Base-by-base conservation (phyloP, 2,888 invertebrate species). In the Nematopogon swammerdamellus region DNA sequence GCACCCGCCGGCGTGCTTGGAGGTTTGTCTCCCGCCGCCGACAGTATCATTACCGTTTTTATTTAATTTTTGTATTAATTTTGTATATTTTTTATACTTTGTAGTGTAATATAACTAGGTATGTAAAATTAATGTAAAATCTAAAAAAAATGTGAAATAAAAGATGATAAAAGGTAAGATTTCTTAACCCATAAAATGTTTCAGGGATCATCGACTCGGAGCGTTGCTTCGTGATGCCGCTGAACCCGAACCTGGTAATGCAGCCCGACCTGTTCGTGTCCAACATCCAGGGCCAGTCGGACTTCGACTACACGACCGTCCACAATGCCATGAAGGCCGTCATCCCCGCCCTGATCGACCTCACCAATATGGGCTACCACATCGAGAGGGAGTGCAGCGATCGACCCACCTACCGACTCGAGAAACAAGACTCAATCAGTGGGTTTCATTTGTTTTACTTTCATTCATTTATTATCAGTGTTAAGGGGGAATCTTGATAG, bases 191-290 rank as follows among this genome's bases (percentile, higher is more conserved):
- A 25, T 6, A 25, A 25, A 4, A 25, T 52, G 49, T 64, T 19
- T 56, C 86, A 67, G 91, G 86, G 18, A 94, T 95, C 54, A 85
- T 93, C 52, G 94, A 95, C 70, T 72, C 83, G 16, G 85, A 85
- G 51, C 86, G 92, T 20, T 97, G 97, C 77, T 97, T 95, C 74
- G 85, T 94, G 17, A 93, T 95, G 92, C 89, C 91, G 1, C 75
- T 97, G 63, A 90, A 96, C 73, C 85, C 89, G 25, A 82, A 82
- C 29, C 75, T 85, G 50, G 89, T 94, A 54, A 72, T 92, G 61
- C 87, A 89, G 43, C 97, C 97, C 3, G 60, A 58, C 36, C 52
- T 60, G 57, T 61, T 75, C 52, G 57, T 67, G 57, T 36, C 62
- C 47, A 85, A 83, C 57, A 89, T 88, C 60, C 83, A 92, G 65